Evolutionary conservation across 1,140 invertebrate species (phyloP), one percentile per base, ranked within the genome.

Genomic region (Aphidius gifuensis): DNA sequence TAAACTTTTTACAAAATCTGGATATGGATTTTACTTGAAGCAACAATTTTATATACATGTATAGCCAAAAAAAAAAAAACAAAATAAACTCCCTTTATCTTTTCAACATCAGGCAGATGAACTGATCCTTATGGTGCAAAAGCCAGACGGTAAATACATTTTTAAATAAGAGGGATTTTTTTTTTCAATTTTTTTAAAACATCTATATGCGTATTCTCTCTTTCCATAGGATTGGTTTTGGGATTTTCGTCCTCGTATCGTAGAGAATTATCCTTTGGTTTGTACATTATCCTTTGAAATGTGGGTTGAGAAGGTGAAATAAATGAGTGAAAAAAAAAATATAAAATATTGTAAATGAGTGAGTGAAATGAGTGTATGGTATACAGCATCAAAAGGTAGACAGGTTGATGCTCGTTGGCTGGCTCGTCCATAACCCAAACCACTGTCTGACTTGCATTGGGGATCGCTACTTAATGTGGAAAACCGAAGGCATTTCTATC

Each of bases 131-230:
- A 42, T 32, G 40, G 40, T 6, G 23, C 47, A 6, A 49, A 68
- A 71, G 71, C 68, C 75, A 74, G 71, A 77, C 72, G 72, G 75
- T 74, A 79, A 79, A 79, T 80, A 80, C 72, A 80, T 80, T 80
- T 80, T 79, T 79, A 80, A 79, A 80, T 79, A 79, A 79, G 75
- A 78, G 74, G 74, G 77, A 76, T 76, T 78, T 77, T 71, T 73
- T 68, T 64, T 67, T 68, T 65, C 56, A 61, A 46, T 61, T 40
- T 4, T 49, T 49, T 49, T 49, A 2, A 6, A 38, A 1, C 9
- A 54, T 21, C 46, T 53, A 9, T 21, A 4, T 1, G 42, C 16
- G 16, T 39, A 45, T 23, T 59, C 50, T 43, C 23, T 46, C 59
- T 43, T 46, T 47, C 60, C 53, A 59, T 58, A 59, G 57, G 66